Base-by-base conservation (phyloP, 2,113 vertebrate genomes). In the Microtus pennsylvanicus region DNA sequence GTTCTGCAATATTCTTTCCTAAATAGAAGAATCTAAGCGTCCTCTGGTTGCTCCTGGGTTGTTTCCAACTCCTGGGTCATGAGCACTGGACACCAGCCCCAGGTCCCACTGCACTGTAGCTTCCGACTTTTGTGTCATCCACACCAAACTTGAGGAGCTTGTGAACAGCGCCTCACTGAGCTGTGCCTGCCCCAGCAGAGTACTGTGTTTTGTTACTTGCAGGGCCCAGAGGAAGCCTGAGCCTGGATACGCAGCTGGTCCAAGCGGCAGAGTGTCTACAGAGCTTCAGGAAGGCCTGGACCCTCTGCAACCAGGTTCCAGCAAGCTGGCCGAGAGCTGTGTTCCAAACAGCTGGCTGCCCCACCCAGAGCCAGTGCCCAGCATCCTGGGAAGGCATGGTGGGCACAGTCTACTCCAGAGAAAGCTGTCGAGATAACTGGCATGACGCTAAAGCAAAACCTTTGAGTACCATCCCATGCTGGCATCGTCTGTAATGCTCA, bases 1-100 rank as follows among this genome's bases (percentile, higher is more conserved):
- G 33, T 86, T 90, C 92, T 93, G 81, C 42, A 87, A 58, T 83
- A 89, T 95, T 78, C 88, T 94, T 70, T 87, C 63, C 94, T 95
- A 95, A 91, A 78, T 22, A 96, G 86, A 22, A 96, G 80, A 58
- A 72, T 92, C 90, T 95, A 45, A 86, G 11, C 74, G 70, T 75
- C 65, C 87, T 90, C 50, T 24, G 89, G 42, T 89, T 91, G 88
- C 52, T 42, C 89, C 72, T n/a, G 67, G 93, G 42, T 58, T 82
- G 21, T 89, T 87, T 78, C 77, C 90, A 76, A 58, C 38, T 93
- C 78, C 76, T 63, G 17, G 76, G 45, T 85, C 22, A 17, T 63
- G 33, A 93, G 82, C 33, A 76, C 21, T 69, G 78, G n/a, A 86
- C 28, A 58, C 0, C 74, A 58, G 16, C 6, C 30, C 74, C n/a